Evolutionary conservation across 2,797 vertebrate genomes (phyloP), one percentile per base, ranked within the genome.

Genomic region (Pseudochaenichthys georgianus): DNA sequence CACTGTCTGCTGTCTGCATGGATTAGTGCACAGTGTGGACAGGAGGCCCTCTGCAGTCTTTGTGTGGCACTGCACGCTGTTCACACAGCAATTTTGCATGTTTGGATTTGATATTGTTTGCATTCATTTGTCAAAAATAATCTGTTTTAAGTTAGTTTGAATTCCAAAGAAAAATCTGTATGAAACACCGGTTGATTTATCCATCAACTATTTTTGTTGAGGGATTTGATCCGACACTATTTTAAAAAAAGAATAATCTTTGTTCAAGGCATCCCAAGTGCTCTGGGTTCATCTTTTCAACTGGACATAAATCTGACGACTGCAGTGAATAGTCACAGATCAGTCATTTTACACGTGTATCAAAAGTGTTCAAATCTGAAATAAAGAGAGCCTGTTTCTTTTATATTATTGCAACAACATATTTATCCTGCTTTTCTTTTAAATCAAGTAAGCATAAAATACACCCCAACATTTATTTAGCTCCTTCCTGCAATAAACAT

Each of bases 21-120:
- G 57, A 1, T 3, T 1, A 3, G 3, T 9, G 1, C 50, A 23
- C 21, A 46, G 61, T 55, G 17, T 72, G 74, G n/a, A 62, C 3
- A 76, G 57, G 75, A 45, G 59, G 19, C 85, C 87, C 82, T 76
- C 89, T 88, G 60, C 79, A 75, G 87, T 72, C n/a, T 3, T 17
- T 10, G 23, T 12, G 5, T 17, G 48, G n/a, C 4, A 80, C 47
- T 85, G 65, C 70, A 59, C 1, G 13, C 31, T 11, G 28, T 12
- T 53, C 8, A 38, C 34, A 38, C 34, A 38, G 28, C 34, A 7
- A 7, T 38, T 9, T 2, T 38, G 8, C 1, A 38, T 38, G 31
- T 7, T 38, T 12, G 9, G 19, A 12, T 42, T 66, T 21, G 12
- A 61, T 59, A 19, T 52, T 5, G 41, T 34, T 55, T 71, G 23